Evolutionary conservation across 35 echinoderm and acorn worm species (phyloP).

Genomic region (Apostichopus parvimensis): DNA sequence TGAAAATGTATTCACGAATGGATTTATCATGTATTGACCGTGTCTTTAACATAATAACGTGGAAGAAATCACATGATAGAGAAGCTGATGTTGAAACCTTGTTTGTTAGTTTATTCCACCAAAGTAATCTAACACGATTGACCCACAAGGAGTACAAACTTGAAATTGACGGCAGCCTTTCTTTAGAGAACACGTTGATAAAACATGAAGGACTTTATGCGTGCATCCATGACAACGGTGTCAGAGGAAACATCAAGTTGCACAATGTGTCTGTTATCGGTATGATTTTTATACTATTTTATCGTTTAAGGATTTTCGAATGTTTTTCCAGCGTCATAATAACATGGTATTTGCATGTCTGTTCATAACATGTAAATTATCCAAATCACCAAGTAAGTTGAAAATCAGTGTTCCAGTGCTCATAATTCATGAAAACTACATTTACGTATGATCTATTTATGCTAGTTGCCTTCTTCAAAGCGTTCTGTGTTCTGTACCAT

Average conservation of each 20-base stretch:
- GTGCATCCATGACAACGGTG: not conserved
- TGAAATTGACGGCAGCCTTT: not conserved
- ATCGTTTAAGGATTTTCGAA: no score
- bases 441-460: no score
- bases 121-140: not conserved
- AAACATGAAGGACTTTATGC: not conserved
- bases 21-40: not conserved
- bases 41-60: not conserved
- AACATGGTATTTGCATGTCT: no score
- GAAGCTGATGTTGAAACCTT: not conserved
- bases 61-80: not conserved
- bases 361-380: no score
- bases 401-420: no score
- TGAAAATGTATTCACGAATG: not conserved
- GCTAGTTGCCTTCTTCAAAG: no score
- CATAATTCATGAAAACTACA: no score
- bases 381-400: no score
- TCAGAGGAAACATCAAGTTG: not conserved
- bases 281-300: not conserved
- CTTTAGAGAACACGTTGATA: not conserved
- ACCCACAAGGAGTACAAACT: not conserved
- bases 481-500: no score
- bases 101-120: not conserved
- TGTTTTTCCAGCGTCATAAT: no score
- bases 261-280: not conserved